Evolutionary conservation across 2,113 vertebrate species (phyloP), one percentile per base, ranked within the genome.

Genomic region (Gnathonemus longibarbis): DNA sequence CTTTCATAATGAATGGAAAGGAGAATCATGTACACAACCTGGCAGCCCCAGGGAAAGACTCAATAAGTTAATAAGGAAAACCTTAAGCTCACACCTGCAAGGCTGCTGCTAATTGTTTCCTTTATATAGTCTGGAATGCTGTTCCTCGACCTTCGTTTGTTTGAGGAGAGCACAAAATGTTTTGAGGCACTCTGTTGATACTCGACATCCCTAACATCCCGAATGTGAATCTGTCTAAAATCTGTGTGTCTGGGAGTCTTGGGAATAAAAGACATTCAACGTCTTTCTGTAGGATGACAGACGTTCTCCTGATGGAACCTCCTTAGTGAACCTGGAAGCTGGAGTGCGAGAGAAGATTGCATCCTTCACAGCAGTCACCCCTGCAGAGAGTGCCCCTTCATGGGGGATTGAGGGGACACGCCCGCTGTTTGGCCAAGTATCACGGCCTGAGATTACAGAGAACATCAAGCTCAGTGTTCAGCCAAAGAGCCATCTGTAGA

Each of bases 261-360:
- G 84, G 5, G 3, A 10, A 27, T 50, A 9, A 50, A n/a, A 9
- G 24, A 17, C 45, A 74, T 90, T 24, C 35, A 19, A 53, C 17
- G 24, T 90, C 2, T 90, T n/a, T 42, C 45, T 27, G 42, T 89
- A 94, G 94, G 90, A 87, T 27, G 89, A 90, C 46, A 88, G 91
- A 31, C 17, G 89, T 2, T 89, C 89, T 87, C 92, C 93, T 1
- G 91, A 93, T 62, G 91, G 90, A 9, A 91, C 89, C 11, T 49
- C 94, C 89, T 89, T 92, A 45, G 92, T 92, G 39, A 91, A 91
- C 21, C 50, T 93, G 74, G 93, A 94, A 50, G 90, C 90, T 90
- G 90, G 52, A 48, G 89, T 83, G 1, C 92, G 89, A 6, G 39
- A 89, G 2, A 89, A 92, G 50, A 85, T n/a, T 39, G 85, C 90